Base-by-base conservation (phyloP, 1,140 invertebrate species). In the Dinoponera quadriceps region DNA sequence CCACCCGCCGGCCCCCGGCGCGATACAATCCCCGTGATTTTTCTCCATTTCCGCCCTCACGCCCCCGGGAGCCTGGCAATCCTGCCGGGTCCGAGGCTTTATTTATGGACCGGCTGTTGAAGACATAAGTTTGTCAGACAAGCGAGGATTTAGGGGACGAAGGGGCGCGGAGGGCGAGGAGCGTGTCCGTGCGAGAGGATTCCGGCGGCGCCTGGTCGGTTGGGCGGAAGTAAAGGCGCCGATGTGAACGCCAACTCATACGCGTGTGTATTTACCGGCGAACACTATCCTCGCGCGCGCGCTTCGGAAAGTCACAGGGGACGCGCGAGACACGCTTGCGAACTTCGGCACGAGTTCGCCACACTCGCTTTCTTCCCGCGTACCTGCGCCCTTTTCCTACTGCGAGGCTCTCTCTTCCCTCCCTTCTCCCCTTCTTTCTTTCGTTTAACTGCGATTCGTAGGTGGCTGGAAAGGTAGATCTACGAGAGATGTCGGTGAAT, bases 101-200 rank as follows among this genome's bases (percentile, higher is more conserved):
- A 93, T 93, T 93, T 93, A 91, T 91, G 84, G 87, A 91, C 74
- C 73, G 84, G 87, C 88, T 91, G 90, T 92, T 84, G 88, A 86
- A 81, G 92, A 91, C 91, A 88, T 90, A 92, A 93, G 91, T 93
- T 93, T 90, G 91, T 90, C 91, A 91, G 88, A 86, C 86, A 84
- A 82, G 86, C 78, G 87, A 88, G 85, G 85, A 80, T 80, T 80
- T 69, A 55, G 59, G 74, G 81, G 81, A 29, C 38, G 59, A 83
- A 75, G 87, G 80, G 82, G 77, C 25, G 44, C 25, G 69, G 48
- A 62, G 11, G 22, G 78, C 68, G n/a, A n/a, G 62, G 22, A 68
- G 27, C 51, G 51, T 3, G n/a, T 33, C 29, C 5, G 29, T 54
- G 44, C 48, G 38, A 63, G 38, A 66, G 59, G 49, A 82, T 18